Percentiles rank a stretch among this genome's conserved stretches.
These are phyloP conservation scores for Ormia ochracea DNA, from an alignment of 2,888 invertebrate genomes.

Conservation along the genomic window DNA sequence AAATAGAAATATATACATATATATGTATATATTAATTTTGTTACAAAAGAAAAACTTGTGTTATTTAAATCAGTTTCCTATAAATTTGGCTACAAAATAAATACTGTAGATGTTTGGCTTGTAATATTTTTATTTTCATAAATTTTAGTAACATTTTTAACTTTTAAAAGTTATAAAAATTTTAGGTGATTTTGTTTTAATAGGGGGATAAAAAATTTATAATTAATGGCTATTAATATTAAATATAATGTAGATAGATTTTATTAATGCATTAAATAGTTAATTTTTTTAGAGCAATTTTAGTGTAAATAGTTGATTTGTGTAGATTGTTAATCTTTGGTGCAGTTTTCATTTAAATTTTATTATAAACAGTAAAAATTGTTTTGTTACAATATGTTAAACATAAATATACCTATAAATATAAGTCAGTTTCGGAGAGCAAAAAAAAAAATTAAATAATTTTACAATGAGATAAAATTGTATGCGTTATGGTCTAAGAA, in stretches of 20 bases:
- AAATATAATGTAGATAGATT: constrained; percentile 21
- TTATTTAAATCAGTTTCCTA: not conserved
- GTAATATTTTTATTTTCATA: not conserved
- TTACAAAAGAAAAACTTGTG: not conserved
- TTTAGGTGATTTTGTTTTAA: not conserved
- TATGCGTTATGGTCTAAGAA: not conserved
- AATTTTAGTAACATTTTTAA: constrained; percentile 10
- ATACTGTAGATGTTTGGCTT: constrained; percentile 21
- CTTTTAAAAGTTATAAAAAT: not conserved
- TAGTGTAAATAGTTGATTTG: constrained; percentile 60
- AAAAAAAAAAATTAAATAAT: not conserved
- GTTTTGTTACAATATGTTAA: not conserved
- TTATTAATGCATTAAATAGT: constrained; percentile 24
- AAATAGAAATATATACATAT: not conserved
- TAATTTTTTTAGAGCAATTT: constrained; percentile 47
- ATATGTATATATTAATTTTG: not conserved
- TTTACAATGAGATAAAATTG: not conserved
- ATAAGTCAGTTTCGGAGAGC: not conserved
- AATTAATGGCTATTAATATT: constrained; percentile 2
- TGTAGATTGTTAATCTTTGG: constrained; percentile 60
- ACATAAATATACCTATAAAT: constrained; percentile 9
- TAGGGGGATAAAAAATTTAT: not conserved
- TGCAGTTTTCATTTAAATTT: constrained; percentile 50
- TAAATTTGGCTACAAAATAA: constrained; percentile 51
- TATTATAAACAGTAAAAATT: constrained; percentile 39